phyloP scores from a whole-genome alignment of 2,113 vertebrate species.

The Australoheros scitulus region DNA sequence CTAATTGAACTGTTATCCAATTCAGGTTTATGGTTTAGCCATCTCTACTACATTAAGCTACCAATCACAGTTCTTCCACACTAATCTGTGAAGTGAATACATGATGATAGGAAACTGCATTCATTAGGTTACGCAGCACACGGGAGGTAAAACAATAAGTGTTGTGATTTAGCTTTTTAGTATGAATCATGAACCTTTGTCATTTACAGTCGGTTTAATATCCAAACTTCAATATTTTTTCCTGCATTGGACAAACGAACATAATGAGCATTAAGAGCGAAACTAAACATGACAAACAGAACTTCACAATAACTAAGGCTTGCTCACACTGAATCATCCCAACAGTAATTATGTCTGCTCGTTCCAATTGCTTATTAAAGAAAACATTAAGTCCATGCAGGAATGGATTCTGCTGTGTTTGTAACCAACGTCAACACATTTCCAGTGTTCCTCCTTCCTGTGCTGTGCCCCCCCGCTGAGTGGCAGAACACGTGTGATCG shows the following conservation, averaged over 20 bases:
- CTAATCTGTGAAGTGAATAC: background rate
- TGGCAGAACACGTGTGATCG: slow-evolving; percentile 65
- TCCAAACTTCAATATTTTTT: background rate
- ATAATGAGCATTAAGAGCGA: background rate
- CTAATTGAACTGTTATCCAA: slow-evolving; percentile 45
- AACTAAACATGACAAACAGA: background rate
- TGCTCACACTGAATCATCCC: background rate
- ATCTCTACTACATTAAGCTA: slow-evolving; percentile 26
- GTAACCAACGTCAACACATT: background rate
- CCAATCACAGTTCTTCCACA: slow-evolving; percentile 11
- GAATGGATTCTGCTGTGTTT: background rate
- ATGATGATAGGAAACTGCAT: background rate
- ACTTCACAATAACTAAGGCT: background rate
- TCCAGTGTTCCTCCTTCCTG: background rate
- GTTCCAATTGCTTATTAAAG: background rate
- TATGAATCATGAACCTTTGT: background rate
- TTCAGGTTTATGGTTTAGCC: slow-evolving; percentile 31
- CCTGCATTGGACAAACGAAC: background rate
- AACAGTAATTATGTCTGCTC: background rate
- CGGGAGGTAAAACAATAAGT: slow-evolving; percentile 11
- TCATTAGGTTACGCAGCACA: slow-evolving; percentile 1
- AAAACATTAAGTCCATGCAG: background rate
- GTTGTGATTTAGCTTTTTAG: background rate
- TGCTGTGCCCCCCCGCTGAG: slow-evolving; percentile 23
- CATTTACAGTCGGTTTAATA: background rate